These are phyloP conservation scores for Pseudomyrmex concolor DNA, from an alignment of 1,140 invertebrate genomes.

Conservation along the genomic window DNA sequence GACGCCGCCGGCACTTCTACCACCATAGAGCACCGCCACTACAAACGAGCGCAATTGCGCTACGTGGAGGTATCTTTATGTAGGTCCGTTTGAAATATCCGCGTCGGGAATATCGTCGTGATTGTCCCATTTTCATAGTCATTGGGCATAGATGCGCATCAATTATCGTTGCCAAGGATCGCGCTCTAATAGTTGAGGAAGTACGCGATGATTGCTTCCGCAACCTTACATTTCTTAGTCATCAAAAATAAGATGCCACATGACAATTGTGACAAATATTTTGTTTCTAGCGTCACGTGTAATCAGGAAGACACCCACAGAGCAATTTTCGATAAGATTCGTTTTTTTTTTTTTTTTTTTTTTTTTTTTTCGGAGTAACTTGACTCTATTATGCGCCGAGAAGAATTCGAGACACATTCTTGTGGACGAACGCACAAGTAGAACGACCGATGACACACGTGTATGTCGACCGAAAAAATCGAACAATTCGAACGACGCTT, in stretches of 20 bases:
- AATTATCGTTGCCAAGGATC: constrained; percentile 37
- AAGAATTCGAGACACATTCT: neutral
- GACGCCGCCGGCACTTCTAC: constrained; percentile 59
- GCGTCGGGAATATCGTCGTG: constrained; percentile 8
- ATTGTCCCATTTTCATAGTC: constrained; percentile 48
- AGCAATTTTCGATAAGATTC: neutral
- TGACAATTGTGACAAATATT: neutral
- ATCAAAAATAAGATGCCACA: constrained; percentile 2
- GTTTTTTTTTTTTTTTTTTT: neutral
- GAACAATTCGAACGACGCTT: constrained; percentile 17
- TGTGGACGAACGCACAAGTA: too few relatives aligned
- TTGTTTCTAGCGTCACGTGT: neutral
- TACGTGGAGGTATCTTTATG: neutral
- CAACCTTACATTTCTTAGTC: neutral
- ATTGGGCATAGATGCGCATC: constrained; percentile 20
- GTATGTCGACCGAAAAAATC: neutral
- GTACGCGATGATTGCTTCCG: constrained; percentile 1
- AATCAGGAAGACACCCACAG: neutral
- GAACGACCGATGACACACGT: neutral
- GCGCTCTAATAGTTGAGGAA: constrained; percentile 29
- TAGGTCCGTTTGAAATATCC: constrained; percentile 1
- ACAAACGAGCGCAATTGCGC: constrained; percentile 38
- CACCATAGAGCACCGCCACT: constrained; percentile 67
- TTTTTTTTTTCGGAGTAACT: too few relatives aligned
- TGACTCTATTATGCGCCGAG: too few relatives aligned